Evolutionary conservation across 2,113 vertebrate genomes (phyloP), one percentile per base, ranked within the genome.

Genomic region (Dicentrarchus labrax): DNA sequence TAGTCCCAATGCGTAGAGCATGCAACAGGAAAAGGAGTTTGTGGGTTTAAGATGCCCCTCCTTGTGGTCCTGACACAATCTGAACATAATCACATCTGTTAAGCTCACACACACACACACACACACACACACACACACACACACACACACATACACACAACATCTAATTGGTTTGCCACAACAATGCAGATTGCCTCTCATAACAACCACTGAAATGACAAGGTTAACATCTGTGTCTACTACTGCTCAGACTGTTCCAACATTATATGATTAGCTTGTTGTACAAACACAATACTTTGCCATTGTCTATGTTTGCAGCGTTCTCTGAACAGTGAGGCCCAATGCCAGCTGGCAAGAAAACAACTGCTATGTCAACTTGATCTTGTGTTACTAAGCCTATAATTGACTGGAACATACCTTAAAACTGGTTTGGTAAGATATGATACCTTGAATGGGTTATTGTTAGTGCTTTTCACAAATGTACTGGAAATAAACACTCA

Each of bases 211-310:
- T 62, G 51, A 74, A 74, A 72, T 50, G 13, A 84, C 24, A 41
- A 51, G 12, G 36, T 11, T 62, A 57, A 78, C 30, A 70, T 38
- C 43, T 13, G 30, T 10, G 62, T 79, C 60, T 77, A 15, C 59
- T 59, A 24, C 41, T 16, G 19, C 53, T 51, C 36, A 69, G 62
- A 61, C 19, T 0, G 56, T 41, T 4, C 47, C 39, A 65, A 67
- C 83, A 22, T 19, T 21, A 48, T 36, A 36, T n/a, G 47, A 76
- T 78, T 57, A 54, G 72, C 76, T 81, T 78, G 62, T 61, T 83
- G 65, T n/a, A 21, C n/a, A 5, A 75, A 69, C 62, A 73, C 60
- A 87, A 67, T 64, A 74, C 66, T 39, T 57, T 1, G 5, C 47
- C 19, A 22, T 84, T 69, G 62, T 56, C 21, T 72, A 8, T 30